Evolutionary conservation across 2,888 invertebrate genomes (phyloP), one percentile per base, ranked within the genome.

Genomic region (Lampropteryx suffumata): DNA sequence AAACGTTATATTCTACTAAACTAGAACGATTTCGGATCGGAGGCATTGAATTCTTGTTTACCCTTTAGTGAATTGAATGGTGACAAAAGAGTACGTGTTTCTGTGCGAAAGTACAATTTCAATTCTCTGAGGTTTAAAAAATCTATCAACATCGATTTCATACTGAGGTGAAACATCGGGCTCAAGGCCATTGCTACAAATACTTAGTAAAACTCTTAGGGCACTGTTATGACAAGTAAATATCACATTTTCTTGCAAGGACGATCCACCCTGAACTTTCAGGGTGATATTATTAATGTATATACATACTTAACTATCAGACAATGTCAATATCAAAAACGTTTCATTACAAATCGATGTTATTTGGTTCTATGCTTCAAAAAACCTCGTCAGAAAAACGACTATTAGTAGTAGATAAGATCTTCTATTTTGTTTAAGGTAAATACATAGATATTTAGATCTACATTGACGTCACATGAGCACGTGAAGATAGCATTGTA

Each of bases 171-270:
- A 52, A 60, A 59, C 64, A 74, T 71, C 63, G 57, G 61, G 72
- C 60, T 66, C 80, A 67, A 77, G 79, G 79, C 67, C 55, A 49
- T 7, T 27, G 65, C 49, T 37, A 51, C 54, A 50, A 53, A 56
- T 48, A 34, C 48, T 50, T 51, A 47, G 28, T 29, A 26, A 39
- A 50, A 47, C 29, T 51, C 47, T 41, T 49, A 47, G 11, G 35
- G 39, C 32, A 27, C 34, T 45, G 37, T 52, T 53, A 43, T 50
- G 47, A 24, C 43, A 55, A 57, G 46, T 49, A 46, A 57, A 43
- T 45, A 41, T 43, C 14, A 42, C 43, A 35, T 56, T 47, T 52
- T 45, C 51, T 55, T 55, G 17, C 52, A 56, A 62, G 58, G 59
- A 56, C 61, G 35, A 32, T 12, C 45, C 44, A 52, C 52, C 56